These are phyloP conservation scores for Helicolenus hilgendorfi DNA, from an alignment of 2,797 vertebrate genomes.

Conservation along the genomic window DNA sequence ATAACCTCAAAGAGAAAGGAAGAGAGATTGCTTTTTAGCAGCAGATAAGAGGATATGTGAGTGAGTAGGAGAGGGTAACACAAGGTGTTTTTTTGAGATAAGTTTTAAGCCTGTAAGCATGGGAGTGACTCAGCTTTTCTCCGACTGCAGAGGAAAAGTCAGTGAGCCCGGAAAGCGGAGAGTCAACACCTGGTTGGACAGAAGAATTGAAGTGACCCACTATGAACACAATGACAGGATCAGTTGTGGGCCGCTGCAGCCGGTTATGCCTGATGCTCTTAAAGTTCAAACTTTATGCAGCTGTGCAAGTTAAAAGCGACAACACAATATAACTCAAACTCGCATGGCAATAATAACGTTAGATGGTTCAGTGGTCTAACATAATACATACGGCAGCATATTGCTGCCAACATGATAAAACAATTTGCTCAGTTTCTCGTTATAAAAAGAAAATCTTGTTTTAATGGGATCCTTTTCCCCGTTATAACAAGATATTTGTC, in stretches of 20 bases:
- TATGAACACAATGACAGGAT: not conserved
- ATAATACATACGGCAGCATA: not conserved
- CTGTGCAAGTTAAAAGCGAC: not conserved
- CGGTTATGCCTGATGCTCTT: not conserved
- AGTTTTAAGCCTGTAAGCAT: not conserved
- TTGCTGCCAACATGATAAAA: not conserved
- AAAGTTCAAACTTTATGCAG: not conserved
- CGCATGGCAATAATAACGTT: not conserved
- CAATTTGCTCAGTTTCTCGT: not conserved
- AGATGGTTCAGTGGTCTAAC: not conserved
- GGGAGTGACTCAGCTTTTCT: conserved; percentile 37
- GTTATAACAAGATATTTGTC: not conserved
- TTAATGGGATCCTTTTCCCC: not conserved
- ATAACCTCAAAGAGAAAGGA: not conserved
- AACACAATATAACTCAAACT: not conserved
- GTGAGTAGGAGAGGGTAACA: not conserved
- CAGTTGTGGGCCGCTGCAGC: not conserved
- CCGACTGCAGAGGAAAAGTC: not conserved
- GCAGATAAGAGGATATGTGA: conserved; percentile 23
- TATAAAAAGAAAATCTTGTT: not conserved
- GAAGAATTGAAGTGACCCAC: not conserved
- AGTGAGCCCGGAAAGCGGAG: not conserved
- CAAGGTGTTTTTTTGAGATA: conserved; percentile 48
- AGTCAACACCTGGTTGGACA: not conserved
- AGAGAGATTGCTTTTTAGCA: not conserved